Percentiles rank a stretch among this genome's conserved stretches.
phyloP scores from a whole-genome alignment of 2,888 invertebrate genomes.

The Tetropium fuscum region DNA sequence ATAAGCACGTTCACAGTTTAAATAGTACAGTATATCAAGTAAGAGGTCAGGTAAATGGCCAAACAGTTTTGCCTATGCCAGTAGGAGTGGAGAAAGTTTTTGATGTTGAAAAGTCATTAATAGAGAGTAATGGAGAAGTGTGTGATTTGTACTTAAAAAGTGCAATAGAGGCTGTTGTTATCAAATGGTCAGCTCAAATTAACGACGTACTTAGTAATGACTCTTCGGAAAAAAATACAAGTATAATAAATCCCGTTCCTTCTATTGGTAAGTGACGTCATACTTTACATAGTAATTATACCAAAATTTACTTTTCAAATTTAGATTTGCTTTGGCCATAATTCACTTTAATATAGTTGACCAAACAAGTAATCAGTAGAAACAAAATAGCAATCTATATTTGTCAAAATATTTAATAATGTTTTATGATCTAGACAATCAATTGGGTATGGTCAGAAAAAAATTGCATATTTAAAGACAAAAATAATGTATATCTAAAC shows the following conservation, averaged over 20 bases:
- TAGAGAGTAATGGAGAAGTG: conserved; percentile 69
- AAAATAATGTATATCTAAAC: too few species aligned
- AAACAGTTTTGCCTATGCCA: conserved; percentile 90
- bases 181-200: conserved; percentile 90
- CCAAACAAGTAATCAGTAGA: too few species aligned
- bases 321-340: too few species aligned
- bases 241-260: conserved; percentile 86
- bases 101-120: conserved; percentile 77
- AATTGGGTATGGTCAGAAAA: too few species aligned
- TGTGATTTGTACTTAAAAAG: conserved; percentile 92
- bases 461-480: too few species aligned
- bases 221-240: conserved; percentile 80
- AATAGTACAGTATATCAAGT: conserved; percentile 95
- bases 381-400: too few species aligned
- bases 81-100: conserved; percentile 87
- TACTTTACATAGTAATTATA: neutral
- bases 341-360: neutral
- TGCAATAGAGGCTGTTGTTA: conserved; percentile 94
- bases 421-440: too few species aligned
- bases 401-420: too few species aligned
- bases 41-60: conserved; percentile 91
- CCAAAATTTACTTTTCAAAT: neutral
- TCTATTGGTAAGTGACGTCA: conserved; percentile 68
- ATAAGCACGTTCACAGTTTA: conserved; percentile 91
- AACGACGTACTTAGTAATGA: conserved; percentile 93